These are phyloP conservation scores for Axea sp. DNA, from an alignment of 2,888 invertebrate genomes.

Conservation along the genomic window DNA sequence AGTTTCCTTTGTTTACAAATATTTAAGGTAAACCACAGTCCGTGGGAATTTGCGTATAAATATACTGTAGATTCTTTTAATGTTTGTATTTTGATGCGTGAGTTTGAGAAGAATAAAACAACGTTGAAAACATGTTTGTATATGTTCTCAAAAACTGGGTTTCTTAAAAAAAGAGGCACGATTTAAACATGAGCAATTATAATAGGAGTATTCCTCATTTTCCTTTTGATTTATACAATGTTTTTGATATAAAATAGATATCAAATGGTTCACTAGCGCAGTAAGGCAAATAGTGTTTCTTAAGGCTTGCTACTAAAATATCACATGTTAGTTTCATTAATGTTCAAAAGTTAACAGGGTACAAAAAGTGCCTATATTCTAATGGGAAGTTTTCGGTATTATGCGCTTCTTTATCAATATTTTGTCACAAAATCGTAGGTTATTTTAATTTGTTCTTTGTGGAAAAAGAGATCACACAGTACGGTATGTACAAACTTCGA, in stretches of 20 bases:
- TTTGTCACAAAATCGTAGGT: not conserved
- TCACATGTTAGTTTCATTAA: constrained; percentile 32
- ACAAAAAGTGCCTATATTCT: constrained; percentile 7
- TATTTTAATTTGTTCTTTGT: not conserved
- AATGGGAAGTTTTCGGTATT: constrained; percentile 3
- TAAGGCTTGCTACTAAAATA: constrained; percentile 43
- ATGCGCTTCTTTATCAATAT: not conserved
- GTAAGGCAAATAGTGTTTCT: constrained; percentile 41
- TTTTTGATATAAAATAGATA: constrained; percentile 41
- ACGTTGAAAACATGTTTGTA: constrained; percentile 10
- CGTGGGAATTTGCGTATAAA: too few relatives aligned
- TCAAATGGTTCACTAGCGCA: constrained; percentile 39
- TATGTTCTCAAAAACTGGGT: constrained; percentile 8
- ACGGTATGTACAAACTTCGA: constrained; percentile 1
- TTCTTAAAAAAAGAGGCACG: constrained; percentile 33
- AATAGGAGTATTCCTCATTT: constrained; percentile 1
- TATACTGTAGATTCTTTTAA: too few relatives aligned
- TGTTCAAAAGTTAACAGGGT: constrained; percentile 16
- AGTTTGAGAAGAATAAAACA: constrained; percentile 1
- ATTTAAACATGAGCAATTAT: constrained; percentile 33
- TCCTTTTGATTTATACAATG: constrained; percentile 20
- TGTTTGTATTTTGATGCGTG: too few relatives aligned
- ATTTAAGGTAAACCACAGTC: too few relatives aligned
- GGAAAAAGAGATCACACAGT: constrained; percentile 3
- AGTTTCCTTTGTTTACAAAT: not conserved